Percentiles rank a stretch among this genome's conserved stretches.
These are phyloP conservation scores for Sitodiplosis mosellana DNA, from an alignment of 1,140 invertebrate species.

Conservation along the genomic window DNA sequence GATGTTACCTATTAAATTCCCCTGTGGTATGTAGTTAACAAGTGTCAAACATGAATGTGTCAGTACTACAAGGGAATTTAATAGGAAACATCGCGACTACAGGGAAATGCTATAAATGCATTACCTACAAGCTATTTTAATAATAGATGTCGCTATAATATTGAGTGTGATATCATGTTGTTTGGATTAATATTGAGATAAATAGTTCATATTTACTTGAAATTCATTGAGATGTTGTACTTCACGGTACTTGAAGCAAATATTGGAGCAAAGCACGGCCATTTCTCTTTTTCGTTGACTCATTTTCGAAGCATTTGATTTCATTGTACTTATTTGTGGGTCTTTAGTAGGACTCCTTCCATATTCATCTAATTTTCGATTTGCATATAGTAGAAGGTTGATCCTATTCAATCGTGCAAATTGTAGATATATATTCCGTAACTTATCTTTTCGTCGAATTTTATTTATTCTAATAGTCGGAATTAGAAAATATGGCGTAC, in stretches of 20 bases:
- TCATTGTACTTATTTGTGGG: not conserved
- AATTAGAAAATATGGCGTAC: slow-evolving; percentile 2
- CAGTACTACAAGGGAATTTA: too few relatives aligned
- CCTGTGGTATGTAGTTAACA: too few relatives aligned
- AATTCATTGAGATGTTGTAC: not conserved
- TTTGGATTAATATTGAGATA: too few relatives aligned
- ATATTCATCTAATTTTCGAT: not conserved
- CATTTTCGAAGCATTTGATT: not conserved
- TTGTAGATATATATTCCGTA: slow-evolving; percentile 1
- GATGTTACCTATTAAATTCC: too few relatives aligned
- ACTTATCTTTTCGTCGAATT: not conserved
- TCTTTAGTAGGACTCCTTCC: not conserved
- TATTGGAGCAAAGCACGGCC: too few relatives aligned
- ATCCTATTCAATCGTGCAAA: not conserved
- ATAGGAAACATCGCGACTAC: too few relatives aligned
- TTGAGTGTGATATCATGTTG: too few relatives aligned
- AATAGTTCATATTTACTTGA: too few relatives aligned
- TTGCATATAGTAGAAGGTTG: not conserved
- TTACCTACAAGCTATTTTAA: too few relatives aligned
- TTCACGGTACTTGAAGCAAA: not conserved
- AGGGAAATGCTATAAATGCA: too few relatives aligned
- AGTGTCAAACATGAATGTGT: too few relatives aligned
- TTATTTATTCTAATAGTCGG: not conserved
- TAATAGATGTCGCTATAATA: too few relatives aligned
- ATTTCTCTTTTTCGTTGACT: not conserved